phyloP scores from a whole-genome alignment of 2,888 invertebrate species.

The Amblyjoppa fuscipennis region DNA sequence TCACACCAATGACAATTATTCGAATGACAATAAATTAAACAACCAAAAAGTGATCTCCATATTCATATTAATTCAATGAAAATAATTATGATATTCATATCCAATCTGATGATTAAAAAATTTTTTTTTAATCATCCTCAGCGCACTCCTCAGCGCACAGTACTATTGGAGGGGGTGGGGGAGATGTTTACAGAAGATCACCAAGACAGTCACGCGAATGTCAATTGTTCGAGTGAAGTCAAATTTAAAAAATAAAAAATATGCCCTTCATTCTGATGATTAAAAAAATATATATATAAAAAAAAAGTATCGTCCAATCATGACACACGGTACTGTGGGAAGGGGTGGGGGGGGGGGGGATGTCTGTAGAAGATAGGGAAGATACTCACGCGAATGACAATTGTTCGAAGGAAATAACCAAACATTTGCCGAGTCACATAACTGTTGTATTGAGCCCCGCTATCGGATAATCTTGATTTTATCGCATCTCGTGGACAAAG shows the following conservation, averaged over 20 bases:
- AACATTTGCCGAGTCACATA: background rate
- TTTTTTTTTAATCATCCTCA: no score
- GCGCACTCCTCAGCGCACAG: no score
- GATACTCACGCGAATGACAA: conserved; percentile 7
- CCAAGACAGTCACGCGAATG: no score
- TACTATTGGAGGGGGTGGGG: no score
- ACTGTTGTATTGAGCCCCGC: background rate
- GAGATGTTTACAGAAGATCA: no score
- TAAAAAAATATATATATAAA: background rate
- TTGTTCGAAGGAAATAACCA: background rate
- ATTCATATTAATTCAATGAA: no score
- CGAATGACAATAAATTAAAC: no score
- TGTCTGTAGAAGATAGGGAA: background rate
- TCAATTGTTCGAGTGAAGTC: no score
- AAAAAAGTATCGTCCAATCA: background rate
- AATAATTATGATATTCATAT: no score
- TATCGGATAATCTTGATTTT: conserved; percentile 21
- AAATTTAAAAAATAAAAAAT: background rate
- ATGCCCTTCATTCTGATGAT: background rate
- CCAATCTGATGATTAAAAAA: no score
- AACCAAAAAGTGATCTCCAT: no score
- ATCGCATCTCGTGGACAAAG: background rate
- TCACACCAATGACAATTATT: no score
- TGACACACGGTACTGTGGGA: background rate
- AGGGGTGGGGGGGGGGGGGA: background rate